These are phyloP conservation scores for Lysiphlebus fabarum DNA, from an alignment of 1,140 invertebrate genomes.

Conservation along the genomic window DNA sequence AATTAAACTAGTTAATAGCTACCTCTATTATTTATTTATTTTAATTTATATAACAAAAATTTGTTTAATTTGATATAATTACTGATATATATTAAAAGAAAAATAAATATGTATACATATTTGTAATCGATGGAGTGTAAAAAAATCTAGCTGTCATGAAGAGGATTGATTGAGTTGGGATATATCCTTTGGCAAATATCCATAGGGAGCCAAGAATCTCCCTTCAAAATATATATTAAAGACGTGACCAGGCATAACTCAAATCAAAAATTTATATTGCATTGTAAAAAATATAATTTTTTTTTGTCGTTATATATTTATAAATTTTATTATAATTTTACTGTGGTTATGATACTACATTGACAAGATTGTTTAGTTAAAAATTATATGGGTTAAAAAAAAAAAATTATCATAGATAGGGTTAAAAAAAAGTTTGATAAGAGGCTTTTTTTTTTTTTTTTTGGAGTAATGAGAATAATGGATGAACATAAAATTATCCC, in stretches of 20 bases:
- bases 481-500: slow-evolving; percentile 26
- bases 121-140: slow-evolving; percentile 29
- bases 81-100: too few species aligned
- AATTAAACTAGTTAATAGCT: too few species aligned
- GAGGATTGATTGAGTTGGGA: slow-evolving; percentile 43
- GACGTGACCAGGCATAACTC: slow-evolving; percentile 49
- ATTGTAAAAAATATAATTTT: slow-evolving; percentile 1
- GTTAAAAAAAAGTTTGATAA: too few species aligned
- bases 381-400: slow-evolving; percentile 29
- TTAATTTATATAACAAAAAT: too few species aligned
- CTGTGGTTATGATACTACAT: too few species aligned
- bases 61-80: too few species aligned
- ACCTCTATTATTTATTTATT: too few species aligned
- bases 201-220: slow-evolving; percentile 1
- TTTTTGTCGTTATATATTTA: neutral
- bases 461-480: too few species aligned
- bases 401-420: too few species aligned
- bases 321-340: too few species aligned
- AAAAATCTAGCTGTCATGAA: slow-evolving; percentile 16
- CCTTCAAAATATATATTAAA: slow-evolving; percentile 41
- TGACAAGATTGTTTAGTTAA: neutral
- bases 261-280: slow-evolving; percentile 26
- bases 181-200: neutral
- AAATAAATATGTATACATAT: too few species aligned
- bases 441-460: too few species aligned